phyloP scores from a whole-genome alignment of 1,140 invertebrate genomes.

The Melanaphis sacchari region DNA sequence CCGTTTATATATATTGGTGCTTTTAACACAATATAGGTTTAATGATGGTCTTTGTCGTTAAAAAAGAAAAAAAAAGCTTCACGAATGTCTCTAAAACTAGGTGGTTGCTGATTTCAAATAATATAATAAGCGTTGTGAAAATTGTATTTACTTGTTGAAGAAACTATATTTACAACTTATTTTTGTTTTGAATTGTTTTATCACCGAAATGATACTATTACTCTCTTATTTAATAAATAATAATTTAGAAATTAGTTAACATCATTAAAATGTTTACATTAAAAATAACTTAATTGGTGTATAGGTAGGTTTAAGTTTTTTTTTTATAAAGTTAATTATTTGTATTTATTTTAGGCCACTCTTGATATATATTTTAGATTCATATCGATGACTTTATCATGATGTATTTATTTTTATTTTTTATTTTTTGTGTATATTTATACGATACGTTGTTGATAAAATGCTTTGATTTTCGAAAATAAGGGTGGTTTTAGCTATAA shows the following conservation, averaged over 20 bases:
- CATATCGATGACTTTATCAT: no score
- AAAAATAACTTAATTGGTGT: not conserved
- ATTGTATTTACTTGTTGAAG: constrained; percentile 35
- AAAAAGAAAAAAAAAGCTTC: not conserved
- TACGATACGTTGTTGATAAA: no score
- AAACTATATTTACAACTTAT: not conserved
- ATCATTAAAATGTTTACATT: not conserved
- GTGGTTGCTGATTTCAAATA: constrained; percentile 16
- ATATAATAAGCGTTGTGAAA: not conserved
- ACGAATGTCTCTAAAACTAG: not conserved
- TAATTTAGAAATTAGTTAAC: not conserved
- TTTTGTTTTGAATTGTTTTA: not conserved
- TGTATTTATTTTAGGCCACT: not conserved
- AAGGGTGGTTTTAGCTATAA: no score
- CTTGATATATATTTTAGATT: not conserved
- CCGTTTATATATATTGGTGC: not conserved
- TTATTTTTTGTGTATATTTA: no score
- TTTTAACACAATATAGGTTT: not conserved
- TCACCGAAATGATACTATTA: not conserved
- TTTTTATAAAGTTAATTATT: not conserved
- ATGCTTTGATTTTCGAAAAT: no score
- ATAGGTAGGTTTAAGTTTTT: not conserved
- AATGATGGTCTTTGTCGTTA: constrained; percentile 24
- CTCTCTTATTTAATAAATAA: not conserved
- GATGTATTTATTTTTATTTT: no score